phyloP scores from a whole-genome alignment of 2,888 invertebrate genomes.

The Eretmocerus hayati region DNA sequence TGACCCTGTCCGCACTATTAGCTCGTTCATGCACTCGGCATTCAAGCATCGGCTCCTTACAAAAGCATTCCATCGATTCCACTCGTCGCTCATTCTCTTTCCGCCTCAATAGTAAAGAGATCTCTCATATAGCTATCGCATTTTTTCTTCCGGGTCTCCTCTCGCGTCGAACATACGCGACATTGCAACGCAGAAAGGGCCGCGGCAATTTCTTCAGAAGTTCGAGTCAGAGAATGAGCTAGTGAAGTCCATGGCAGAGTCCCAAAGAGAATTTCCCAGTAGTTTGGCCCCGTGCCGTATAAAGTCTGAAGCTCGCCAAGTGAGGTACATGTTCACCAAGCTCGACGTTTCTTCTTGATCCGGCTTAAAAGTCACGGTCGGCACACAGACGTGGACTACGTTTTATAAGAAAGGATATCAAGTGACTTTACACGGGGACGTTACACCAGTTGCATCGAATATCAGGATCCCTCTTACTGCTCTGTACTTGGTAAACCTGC shows the following conservation, averaged over 20 bases:
- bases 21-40: too few relatives aligned
- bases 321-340: conserved; percentile 34
- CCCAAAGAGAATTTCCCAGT: conserved; percentile 45
- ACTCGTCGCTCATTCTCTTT: too few relatives aligned
- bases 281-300: conserved; percentile 26
- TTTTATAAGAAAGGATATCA: conserved; percentile 31
- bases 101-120: too few relatives aligned
- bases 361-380: conserved; percentile 36
- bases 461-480: too few relatives aligned
- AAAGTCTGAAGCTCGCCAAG: conserved; percentile 29
- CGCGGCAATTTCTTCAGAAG: conserved; percentile 25
- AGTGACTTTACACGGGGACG: conserved; percentile 28
- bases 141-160: too few relatives aligned
- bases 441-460: conserved; percentile 35
- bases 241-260: conserved; percentile 33
- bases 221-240: conserved; percentile 5
- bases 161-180: conserved; percentile 4
- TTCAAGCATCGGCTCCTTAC: too few relatives aligned
- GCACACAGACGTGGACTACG: conserved; percentile 10
- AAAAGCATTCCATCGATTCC: too few relatives aligned
- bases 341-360: conserved; percentile 25
- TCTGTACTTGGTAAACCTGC: too few relatives aligned
- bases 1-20: too few relatives aligned
- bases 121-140: too few relatives aligned
- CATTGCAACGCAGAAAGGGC: neutral